Evolutionary conservation across 2,888 invertebrate genomes (phyloP).

Genomic region (Cepaea hortensis): DNA sequence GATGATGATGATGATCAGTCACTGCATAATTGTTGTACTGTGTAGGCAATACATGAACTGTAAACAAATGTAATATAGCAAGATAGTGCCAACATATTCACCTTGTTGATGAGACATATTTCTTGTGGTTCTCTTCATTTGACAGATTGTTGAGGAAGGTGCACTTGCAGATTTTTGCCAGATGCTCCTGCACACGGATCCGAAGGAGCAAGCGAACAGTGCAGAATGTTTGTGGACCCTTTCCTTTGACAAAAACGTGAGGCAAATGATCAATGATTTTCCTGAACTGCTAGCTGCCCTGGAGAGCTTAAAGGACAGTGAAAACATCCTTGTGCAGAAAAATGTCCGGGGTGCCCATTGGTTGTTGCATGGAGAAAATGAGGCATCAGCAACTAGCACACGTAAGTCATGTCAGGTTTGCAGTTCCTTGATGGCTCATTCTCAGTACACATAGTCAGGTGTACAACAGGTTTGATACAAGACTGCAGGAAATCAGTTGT

Average conservation of each 20-base stretch:
- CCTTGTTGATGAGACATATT: not conserved
- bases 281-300: slow-evolving; percentile 61
- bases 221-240: slow-evolving; percentile 68
- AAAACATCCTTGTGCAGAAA: slow-evolving; percentile 61
- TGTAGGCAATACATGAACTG: too few relatives aligned
- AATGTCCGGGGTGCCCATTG: slow-evolving; percentile 67
- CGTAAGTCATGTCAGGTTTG: slow-evolving; percentile 31
- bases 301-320: slow-evolving; percentile 60
- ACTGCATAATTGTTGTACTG: too few relatives aligned
- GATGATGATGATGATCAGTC: too few relatives aligned
- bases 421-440: too few relatives aligned
- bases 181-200: slow-evolving; percentile 63
- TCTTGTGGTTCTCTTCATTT: not conserved
- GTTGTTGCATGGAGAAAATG: slow-evolving; percentile 68
- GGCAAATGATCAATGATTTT: slow-evolving; percentile 59
- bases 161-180: slow-evolving; percentile 61
- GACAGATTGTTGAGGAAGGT: slow-evolving; percentile 68
- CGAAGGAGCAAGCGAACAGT: slow-evolving; percentile 63
- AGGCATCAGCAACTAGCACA: slow-evolving; percentile 50
- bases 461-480: too few relatives aligned
- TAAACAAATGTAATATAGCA: not conserved
- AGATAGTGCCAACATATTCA: not conserved
- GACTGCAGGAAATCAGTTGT: too few relatives aligned
- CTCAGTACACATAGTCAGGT: too few relatives aligned
- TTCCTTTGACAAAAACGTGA: slow-evolving; percentile 68